Base-by-base conservation (phyloP, 2,888 invertebrate species). In the Gymnocheta viridis region DNA sequence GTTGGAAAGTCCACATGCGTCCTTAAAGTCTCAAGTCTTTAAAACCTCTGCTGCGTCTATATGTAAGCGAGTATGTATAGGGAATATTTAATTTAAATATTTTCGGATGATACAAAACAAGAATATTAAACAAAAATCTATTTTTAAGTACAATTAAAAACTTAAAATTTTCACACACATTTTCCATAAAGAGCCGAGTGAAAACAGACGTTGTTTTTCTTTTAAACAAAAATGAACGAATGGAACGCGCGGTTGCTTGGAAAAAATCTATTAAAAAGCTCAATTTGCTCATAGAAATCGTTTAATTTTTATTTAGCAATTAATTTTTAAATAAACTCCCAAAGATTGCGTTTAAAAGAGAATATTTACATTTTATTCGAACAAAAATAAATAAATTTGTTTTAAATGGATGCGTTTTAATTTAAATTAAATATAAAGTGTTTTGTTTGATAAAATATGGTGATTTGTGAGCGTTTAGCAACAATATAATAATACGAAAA, bases 101-200 rank as follows among this genome's bases (percentile, higher is more conserved):
- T 58, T 80, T 66, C 29, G 27, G 49, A 58, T 27, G 12, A 56
- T 17, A 69, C 47, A 47, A 27, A 66, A 73, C 38, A 66, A 66
- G 29, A 49, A n/a, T 64, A 64, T 38, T 32, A 62, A 67, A 76
- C 24, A 70, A 74, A 83, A 58, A 83, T 84, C 80, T 80, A 81
- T 84, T 84, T 79, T 80, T 73, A 80, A 72, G 77, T 35, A 44
- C 19, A 80, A 80, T 72, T 19, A 76, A 54, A 74, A 70, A 69
- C 38, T 27, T 32, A 38, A 60, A 67, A 76, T 38, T 70, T 62
- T 67, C 72, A 62, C 58, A 80, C 72, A 72, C 64, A 80, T 83
- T 83, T 66, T 14, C 47, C 44, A 67, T 38, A 60, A 77, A 66
- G 66, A 72, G 44, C 27, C 51, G 44, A 22, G 29, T 60, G 44